Base-by-base conservation (phyloP, 2,888 invertebrate genomes). In the Pristionchus maxplancki region DNA sequence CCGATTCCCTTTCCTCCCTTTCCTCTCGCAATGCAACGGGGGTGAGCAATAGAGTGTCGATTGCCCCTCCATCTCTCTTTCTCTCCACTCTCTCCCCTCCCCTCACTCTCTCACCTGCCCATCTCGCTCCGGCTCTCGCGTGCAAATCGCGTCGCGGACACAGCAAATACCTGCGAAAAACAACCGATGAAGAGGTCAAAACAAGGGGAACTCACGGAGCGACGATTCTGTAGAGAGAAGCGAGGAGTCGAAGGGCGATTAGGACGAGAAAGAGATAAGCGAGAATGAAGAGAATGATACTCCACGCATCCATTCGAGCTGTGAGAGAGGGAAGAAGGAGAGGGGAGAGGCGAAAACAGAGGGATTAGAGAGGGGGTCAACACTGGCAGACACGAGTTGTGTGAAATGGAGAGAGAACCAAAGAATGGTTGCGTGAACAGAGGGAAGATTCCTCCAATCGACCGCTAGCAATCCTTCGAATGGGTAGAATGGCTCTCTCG, bases 221-320 rank as follows among this genome's bases (percentile, higher is more conserved):
- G 40, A 71, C 6, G 37, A 71, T 71, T 17, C 40, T 71, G 71
- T 37, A 71, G 71, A 71, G 71, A 6, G 40, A 37, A 40, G 20
- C 17, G 40, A 81, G 81, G 28, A 81, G 44, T 6, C 81, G 44
- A 31, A 81, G 81, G 15, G 81, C 81, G 28, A 81, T 28, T 15
- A 81, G 81, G 17, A 48, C 81, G 28, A 81, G 48, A 6, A 81
- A 48, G n/a, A 48, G 13, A 48, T 81, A 81, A 17, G 28, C 81
- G n/a, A 81, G 81, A 4, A 81, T 40, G 81, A 81, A 81, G 48
- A 81, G 81, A 28, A 81, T 81, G 50, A 48, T 48, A 50, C 50
- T 50, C 81, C 81, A 81, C 37, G 71, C 71, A 31, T 71, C 71
- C 48, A 48, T 48, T 48, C 48, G 13, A 48, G 17, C 48, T 48